These are phyloP conservation scores for Eulemur macaco DNA, from an alignment of 2,113 vertebrate genomes.

Conservation along the genomic window DNA sequence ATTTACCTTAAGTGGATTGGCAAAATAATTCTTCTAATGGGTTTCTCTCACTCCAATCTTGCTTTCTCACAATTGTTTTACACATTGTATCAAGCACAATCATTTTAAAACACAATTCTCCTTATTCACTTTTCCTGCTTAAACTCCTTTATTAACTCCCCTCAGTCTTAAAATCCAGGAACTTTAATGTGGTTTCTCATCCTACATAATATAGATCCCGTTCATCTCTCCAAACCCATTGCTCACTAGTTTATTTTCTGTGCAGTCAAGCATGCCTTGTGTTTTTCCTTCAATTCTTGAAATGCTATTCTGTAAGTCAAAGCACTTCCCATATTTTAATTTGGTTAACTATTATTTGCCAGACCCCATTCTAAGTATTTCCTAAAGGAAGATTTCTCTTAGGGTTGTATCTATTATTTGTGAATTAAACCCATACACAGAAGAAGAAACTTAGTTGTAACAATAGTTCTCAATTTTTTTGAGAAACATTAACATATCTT, in stretches of 20 bases:
- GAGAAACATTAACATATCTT: background rate
- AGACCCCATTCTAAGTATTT: background rate
- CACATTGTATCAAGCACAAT: background rate
- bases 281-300: background rate
- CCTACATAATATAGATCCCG: accelerated
- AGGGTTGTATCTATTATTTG: background rate
- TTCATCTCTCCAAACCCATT: background rate
- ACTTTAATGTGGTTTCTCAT: background rate
- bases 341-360: background rate
- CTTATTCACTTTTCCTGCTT: background rate
- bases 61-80: background rate
- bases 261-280: accelerated
- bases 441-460: background rate
- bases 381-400: background rate
- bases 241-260: background rate
- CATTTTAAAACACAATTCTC: background rate
- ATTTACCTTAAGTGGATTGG: background rate
- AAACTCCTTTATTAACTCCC: background rate
- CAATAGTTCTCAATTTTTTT: background rate
- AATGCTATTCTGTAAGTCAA: background rate
- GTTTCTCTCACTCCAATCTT: background rate
- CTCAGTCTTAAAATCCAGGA: background rate
- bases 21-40: background rate
- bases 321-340: background rate
- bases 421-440: background rate